Percentiles rank a stretch among this genome's conserved stretches.
These are phyloP conservation scores for Morpho achilles DNA, from an alignment of 2,888 invertebrate genomes.

Conservation along the genomic window DNA sequence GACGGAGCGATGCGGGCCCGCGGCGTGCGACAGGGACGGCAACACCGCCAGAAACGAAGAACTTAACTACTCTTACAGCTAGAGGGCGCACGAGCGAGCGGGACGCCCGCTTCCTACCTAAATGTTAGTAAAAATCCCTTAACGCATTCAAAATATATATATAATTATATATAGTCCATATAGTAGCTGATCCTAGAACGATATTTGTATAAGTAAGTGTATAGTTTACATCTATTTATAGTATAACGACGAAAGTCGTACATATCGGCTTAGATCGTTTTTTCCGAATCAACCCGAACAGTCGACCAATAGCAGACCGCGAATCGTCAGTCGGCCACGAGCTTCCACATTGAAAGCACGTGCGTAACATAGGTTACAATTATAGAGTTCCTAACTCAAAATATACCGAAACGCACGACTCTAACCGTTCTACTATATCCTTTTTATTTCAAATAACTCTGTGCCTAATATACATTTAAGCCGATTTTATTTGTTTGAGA, in stretches of 20 bases:
- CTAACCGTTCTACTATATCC: constrained; percentile 53
- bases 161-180: constrained; percentile 58
- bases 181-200: constrained; percentile 65
- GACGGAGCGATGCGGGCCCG: constrained; percentile 32
- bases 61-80: constrained; percentile 30
- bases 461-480: constrained; percentile 77
- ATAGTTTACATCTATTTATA: constrained; percentile 44
- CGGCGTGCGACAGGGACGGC: constrained; percentile 41
- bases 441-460: constrained; percentile 62
- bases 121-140: constrained; percentile 77
- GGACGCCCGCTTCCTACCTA: constrained; percentile 65
- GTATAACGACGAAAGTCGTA: no score
- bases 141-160: constrained; percentile 77
- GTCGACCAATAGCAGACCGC: no score
- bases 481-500: constrained; percentile 57
- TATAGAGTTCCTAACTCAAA: no score
- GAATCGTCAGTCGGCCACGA: no score
- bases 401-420: no score
- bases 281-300: no score
- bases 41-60: constrained; percentile 32
- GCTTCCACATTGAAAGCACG: no score
- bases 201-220: constrained; percentile 68
- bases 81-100: constrained; percentile 39
- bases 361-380: no score
- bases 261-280: no score